phyloP scores from a whole-genome alignment of 1,140 invertebrate species.

The Eulimnadia texana region DNA sequence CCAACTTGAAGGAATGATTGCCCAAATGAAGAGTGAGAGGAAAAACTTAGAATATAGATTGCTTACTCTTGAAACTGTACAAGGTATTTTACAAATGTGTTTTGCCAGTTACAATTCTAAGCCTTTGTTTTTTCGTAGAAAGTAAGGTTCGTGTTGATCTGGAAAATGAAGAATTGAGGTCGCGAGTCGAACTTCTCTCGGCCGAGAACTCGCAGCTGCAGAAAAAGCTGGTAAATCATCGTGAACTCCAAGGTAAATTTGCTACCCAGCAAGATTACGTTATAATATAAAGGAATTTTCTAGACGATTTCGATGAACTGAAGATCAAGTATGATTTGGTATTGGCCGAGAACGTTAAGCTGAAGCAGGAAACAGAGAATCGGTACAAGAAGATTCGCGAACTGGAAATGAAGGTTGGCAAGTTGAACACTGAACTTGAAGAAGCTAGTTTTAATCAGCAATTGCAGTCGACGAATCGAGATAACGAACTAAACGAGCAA shows the following conservation, averaged over 20 bases:
- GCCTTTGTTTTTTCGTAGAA: background rate
- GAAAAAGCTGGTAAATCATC: background rate
- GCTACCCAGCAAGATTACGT: background rate
- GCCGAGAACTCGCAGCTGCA: background rate
- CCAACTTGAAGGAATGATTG: background rate
- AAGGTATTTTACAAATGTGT: background rate
- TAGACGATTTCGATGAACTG: constrained; percentile 8
- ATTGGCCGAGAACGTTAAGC: background rate
- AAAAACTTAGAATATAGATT: background rate
- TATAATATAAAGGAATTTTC: background rate
- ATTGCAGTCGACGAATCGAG: background rate
- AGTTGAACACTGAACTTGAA: background rate
- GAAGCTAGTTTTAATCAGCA: background rate
- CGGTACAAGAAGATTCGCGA: background rate
- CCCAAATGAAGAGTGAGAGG: constrained; percentile 3
- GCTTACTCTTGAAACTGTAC: constrained; percentile 5
- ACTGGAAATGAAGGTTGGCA: background rate
- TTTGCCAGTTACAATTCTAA: background rate
- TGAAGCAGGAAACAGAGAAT: background rate
- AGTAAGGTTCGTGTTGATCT: background rate
- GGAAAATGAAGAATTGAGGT: background rate
- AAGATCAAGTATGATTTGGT: background rate
- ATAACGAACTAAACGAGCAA: background rate
- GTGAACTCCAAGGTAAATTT: constrained; percentile 3
- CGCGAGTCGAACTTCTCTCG: background rate